Base-by-base conservation (phyloP, 2,888 invertebrate genomes). In the Resseliella maxima region DNA sequence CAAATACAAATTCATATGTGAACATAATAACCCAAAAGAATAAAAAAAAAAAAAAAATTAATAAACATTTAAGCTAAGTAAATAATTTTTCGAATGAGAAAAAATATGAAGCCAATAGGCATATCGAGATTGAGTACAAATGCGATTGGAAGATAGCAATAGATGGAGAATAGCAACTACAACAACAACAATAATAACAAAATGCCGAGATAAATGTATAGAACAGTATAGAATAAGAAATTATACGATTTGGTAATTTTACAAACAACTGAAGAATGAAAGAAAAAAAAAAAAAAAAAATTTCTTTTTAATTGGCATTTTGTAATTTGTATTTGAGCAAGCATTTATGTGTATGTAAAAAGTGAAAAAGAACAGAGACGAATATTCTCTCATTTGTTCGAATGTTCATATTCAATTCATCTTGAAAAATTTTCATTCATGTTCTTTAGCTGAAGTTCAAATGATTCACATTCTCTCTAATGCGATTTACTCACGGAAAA, bases 301-400 rank as follows among this genome's bases (percentile, higher is more conserved):
- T 72, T 72, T 72, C 35, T 38, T 83, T 83, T 83, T 83, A 83
- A 83, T 83, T 83, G 83, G 83, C n/a, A 83, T 83, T 38, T 83
- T 38, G 83, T 83, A 38, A 83, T 36, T 38, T 24, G 31, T 72
- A 31, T 15, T 72, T 72, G 72, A 72, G 72, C 31, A 72, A 72
- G 72, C 12, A 15, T 15, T 0, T 59, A 24, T 27, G 5, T 24
- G 5, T 59, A 50, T 50, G 41, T 41, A 41, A n/a, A n/a, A n/a
- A n/a, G n/a, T n/a, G n/a, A n/a, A n/a, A n/a, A n/a, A n/a, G n/a
- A 41, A 41, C 41, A 41, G 5, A 41, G 6, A 41, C 41, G 12
- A 41, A 24, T 24, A 2, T 27, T 64, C 15, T 81, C 81, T 36
- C 81, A 36, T 81, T 21, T 81, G 15, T 81, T 5, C 1, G 35